Evolutionary conservation across 1,140 invertebrate genomes (phyloP), one percentile per base, ranked within the genome.

Genomic region (Macrocentrus cingulum): DNA sequence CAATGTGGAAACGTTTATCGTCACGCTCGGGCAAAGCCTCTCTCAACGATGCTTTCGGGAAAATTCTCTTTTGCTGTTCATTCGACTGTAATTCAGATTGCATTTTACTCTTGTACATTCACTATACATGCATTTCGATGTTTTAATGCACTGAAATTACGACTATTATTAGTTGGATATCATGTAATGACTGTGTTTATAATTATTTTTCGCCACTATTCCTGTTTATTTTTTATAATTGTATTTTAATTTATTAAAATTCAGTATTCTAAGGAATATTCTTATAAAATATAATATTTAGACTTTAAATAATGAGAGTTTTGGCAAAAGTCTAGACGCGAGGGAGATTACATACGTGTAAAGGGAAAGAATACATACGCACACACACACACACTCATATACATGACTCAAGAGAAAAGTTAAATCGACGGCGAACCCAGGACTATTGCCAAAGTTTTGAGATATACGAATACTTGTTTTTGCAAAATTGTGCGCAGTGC

Each of bases 391-490:
- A 44, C 20, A 46, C 8, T n/a, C 16, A 13, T 23, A 11, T 22
- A 46, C 8, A 15, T 8, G 16, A 9, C n/a, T n/a, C 19, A 19
- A 22, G 44, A 18, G 18, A 46, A 34, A 49, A 57, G 55, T 57
- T 57, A 29, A 57, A 57, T 57, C 46, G n/a, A n/a, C n/a, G n/a
- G 46, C 46, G 29, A 57, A 39, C 34, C 49, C 34, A 51, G 62
- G 51, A 55, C 57, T 70, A 70, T 71, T 70, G 62, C 59, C 62
- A 68, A 71, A 71, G 66, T 71, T 71, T 71, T 64, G 61, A 71
- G 62, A 71, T 71, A 71, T 70, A 68, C 60, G 68, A 70, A 71
- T 68, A 68, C 65, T 71, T 70, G 68, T 70, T 68, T 71, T 68
- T 64, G 62, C 59, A 63, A 68, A 64, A 65, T 62, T 56, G 34